Conservation (phyloP, 2,797 vertebrate genomes). For the Brachymystax lenok region DNA sequence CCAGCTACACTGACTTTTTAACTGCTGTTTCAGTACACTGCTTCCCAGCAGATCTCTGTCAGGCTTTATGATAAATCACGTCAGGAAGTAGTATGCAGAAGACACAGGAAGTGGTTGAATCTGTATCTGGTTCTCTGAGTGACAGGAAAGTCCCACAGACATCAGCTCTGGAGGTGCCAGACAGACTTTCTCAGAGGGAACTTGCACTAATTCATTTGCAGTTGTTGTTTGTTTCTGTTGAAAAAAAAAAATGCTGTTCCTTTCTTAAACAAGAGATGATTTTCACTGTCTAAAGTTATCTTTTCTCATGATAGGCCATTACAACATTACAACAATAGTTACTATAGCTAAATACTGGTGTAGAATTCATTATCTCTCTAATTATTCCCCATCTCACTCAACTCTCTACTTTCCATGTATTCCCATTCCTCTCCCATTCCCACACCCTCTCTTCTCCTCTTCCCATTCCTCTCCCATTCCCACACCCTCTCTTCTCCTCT, state of each 20-base stretch:
- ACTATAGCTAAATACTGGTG: too few relatives aligned
- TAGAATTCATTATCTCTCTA: too few relatives aligned
- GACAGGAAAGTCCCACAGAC: constrained; percentile 21
- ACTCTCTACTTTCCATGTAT: too few relatives aligned
- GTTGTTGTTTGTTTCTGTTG: neutral
- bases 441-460: too few relatives aligned
- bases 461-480: too few relatives aligned
- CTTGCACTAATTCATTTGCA: neutral
- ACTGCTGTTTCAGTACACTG: neutral
- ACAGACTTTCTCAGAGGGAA: constrained; percentile 11
- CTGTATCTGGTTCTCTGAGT: neutral
- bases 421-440: too few relatives aligned
- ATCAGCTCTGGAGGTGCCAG: neutral
- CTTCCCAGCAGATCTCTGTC: neutral
- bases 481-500: too few relatives aligned
- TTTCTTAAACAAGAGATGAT: too few relatives aligned
- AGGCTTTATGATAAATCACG: constrained; percentile 44
- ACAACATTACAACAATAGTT: too few relatives aligned
- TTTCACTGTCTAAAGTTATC: too few relatives aligned
- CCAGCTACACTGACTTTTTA: neutral
- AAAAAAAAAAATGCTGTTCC: neutral
- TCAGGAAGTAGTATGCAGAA: constrained; percentile 35
- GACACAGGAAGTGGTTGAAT: constrained; percentile 49
- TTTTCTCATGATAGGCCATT: too few relatives aligned
- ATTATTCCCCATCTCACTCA: too few relatives aligned